Conservation (phyloP, 2,113 vertebrate species). For the Indri indri region DNA sequence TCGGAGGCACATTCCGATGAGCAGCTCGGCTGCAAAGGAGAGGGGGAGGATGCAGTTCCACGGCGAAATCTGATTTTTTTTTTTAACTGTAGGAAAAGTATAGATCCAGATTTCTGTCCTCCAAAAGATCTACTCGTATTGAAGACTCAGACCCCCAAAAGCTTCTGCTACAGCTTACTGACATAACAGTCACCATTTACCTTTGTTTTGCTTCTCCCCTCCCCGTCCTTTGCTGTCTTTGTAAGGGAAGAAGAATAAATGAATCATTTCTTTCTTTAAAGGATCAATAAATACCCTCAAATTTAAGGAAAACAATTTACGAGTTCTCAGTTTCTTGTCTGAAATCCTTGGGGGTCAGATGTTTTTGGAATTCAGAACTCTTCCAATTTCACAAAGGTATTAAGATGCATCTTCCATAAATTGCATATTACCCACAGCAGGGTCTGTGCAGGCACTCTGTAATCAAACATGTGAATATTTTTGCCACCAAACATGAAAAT, state of each 20-base stretch:
- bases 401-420: not conserved
- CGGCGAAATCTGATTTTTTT: not conserved
- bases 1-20: not conserved
- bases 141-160: not conserved
- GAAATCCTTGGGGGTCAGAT: not conserved
- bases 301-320: not conserved
- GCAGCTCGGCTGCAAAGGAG: not conserved
- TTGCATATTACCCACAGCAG: not conserved
- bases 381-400: not conserved
- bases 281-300: not conserved
- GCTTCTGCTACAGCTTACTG: not conserved
- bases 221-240: not conserved
- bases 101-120: not conserved
- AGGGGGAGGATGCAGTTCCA: not conserved
- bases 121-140: not conserved
- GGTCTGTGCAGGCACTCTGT: not conserved
- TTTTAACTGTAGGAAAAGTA: not conserved
- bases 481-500: not conserved
- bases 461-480: not conserved
- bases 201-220: not conserved
- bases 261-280: not conserved
- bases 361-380: constrained; percentile 30
- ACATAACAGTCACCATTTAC: not conserved
- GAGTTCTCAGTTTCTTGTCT: not conserved
- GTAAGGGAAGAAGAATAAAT: not conserved